Evolutionary conservation across 2,113 vertebrate genomes (phyloP).

Genomic region (Dinomys branickii): DNA sequence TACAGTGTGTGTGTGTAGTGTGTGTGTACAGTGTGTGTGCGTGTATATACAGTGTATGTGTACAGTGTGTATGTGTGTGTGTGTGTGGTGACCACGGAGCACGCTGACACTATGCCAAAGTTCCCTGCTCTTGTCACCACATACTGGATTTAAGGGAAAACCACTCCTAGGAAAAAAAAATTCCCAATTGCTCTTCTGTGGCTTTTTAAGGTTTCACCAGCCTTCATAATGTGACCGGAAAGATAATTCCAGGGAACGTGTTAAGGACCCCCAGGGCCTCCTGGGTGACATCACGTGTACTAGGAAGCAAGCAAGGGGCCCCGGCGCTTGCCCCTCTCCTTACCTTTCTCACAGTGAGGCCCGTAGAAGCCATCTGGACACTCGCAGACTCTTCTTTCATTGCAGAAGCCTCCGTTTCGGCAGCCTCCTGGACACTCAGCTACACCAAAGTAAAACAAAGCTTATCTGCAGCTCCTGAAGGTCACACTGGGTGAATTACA

Average conservation of each 20-base stretch:
- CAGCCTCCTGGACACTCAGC: conserved; percentile 94
- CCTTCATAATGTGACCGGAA: conserved; percentile 10
- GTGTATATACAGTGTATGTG: neutral
- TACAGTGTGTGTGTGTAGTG: neutral
- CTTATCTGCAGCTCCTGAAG: neutral
- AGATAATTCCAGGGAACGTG: conserved; percentile 24
- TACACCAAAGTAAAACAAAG: conserved; percentile 82
- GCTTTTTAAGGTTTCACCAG: conserved; percentile 45
- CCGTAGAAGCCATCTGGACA: conserved; percentile 94
- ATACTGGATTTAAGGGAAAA: neutral
- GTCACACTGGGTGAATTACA: neutral
- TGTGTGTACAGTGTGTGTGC: too few relatives aligned
- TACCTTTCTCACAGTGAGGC: conserved; percentile 95
- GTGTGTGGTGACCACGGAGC: neutral
- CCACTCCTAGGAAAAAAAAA: neutral
- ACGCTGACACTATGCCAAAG: neutral
- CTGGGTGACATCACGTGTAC: neutral
- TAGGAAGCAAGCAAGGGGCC: neutral
- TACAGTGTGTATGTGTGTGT: neutral
- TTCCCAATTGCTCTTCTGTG: conserved; percentile 19
- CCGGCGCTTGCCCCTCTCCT: neutral
- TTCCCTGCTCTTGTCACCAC: neutral
- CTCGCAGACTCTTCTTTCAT: conserved; percentile 91
- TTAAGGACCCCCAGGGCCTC: neutral
- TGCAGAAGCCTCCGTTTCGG: conserved; percentile 93